Base-by-base conservation (phyloP, 2,797 vertebrate species). In the Spheniscus humboldti region DNA sequence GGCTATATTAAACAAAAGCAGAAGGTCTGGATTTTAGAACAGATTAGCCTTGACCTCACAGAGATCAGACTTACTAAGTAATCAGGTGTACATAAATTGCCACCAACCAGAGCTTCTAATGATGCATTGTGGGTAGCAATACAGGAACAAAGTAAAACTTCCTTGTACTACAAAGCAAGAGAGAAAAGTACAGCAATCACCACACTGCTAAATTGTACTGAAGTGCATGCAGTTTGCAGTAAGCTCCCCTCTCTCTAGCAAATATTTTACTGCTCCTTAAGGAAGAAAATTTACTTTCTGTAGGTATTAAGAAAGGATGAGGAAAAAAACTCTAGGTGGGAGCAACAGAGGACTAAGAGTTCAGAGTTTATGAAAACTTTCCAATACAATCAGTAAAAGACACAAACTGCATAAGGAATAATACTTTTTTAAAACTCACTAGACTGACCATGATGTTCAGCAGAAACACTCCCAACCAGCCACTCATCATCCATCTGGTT, bases 1-100 rank as follows among this genome's bases (percentile, higher is more conserved):
- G 83, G 92, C 97, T 97, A 97, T 97, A 97, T 97, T 97, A 97
- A 97, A 97, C 97, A 96, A 97, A 97, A 97, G 96, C 96, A 97
- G 97, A 96, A 97, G 97, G 96, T 94, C 96, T 97, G 67, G 94
- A 83, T 88, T 94, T 96, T 97, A 96, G 83, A 95, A 94, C 75
- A 97, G 95, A 97, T 96, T 97, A 97, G 95, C 92, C 62, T 74
- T 97, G 97, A 96, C 88, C 96, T 97, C 90, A 75, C 18, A 87
- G 86, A 97, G 97, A 97, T 97, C 96, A 96, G 94, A 91, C 78
- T 94, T 95, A 94, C 89, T 92, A 94, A 87, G 95, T 92, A 96
- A 96, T 95, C 91, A 97, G 94, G 92, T 97, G 67, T 90, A 91
- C 74, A 80, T 83, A 85, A 88, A 88, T 75, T 94, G 76, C 88